phyloP scores from a whole-genome alignment of 2,797 vertebrate species.

The Crenuchus spilurus region DNA sequence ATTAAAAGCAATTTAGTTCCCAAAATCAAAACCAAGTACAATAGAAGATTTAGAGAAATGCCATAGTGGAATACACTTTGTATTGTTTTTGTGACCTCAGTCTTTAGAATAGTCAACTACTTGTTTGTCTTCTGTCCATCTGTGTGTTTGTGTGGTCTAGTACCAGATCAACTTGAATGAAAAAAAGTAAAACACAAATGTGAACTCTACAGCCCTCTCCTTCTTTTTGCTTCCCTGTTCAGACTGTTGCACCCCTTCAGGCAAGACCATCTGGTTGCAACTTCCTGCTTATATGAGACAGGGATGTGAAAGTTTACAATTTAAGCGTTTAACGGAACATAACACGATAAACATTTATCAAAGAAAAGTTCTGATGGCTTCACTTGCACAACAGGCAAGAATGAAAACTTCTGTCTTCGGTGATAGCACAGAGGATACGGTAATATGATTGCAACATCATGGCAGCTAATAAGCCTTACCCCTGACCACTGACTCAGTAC shows the following conservation, averaged over 20 bases:
- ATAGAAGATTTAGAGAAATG: constrained; percentile 10
- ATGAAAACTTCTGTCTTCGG: background rate
- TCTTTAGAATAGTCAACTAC: constrained; percentile 52
- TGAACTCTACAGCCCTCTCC: constrained; percentile 55
- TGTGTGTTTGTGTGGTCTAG: constrained; percentile 63
- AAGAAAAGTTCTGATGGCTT: background rate
- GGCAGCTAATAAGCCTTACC: background rate
- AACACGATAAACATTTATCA: background rate
- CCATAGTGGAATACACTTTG: constrained; percentile 45
- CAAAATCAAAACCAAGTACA: constrained; percentile 53
- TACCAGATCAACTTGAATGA: constrained; percentile 69
- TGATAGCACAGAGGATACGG: background rate
- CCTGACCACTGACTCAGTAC: background rate
- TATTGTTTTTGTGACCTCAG: constrained; percentile 55
- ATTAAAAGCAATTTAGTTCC: constrained; percentile 41
- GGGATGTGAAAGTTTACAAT: background rate
- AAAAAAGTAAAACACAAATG: constrained; percentile 64
- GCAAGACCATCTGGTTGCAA: constrained; percentile 29
- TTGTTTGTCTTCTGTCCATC: constrained; percentile 32
- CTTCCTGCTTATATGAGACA: constrained; percentile 13
- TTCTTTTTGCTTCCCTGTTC: constrained; percentile 19
- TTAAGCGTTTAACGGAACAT: constrained; percentile 11
- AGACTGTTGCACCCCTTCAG: background rate
- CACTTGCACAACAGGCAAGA: background rate
- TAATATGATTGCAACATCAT: background rate